Base-by-base conservation (phyloP, 1,140 invertebrate species). In the Drosophila erecta region DNA sequence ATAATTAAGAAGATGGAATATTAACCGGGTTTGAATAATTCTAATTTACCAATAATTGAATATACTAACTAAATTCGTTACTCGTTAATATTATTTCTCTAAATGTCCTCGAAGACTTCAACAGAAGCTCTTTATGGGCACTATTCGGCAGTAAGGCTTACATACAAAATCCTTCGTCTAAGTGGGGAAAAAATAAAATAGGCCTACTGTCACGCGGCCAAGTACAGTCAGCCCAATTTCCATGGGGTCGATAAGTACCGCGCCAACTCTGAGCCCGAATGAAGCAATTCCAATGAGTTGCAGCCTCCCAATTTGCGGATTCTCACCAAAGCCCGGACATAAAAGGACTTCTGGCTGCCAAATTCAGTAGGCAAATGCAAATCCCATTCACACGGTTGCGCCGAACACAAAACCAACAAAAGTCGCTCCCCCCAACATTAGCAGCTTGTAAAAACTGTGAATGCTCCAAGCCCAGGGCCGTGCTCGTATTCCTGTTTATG, bases 401-500 rank as follows among this genome's bases (percentile, higher is more conserved):
- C 5, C 24, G 33, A 62, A 12, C 20, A 46, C 11, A 44, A 40
- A 30, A 38, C 10, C 17, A 38, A 15, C 37, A 51, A 24, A 43
- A 55, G 55, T 20, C 65, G 49, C 53, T 58, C 30, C 30, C 62
- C 65, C 58, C 17, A 17, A 87, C 84, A 87, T 89, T 87, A 87
- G 76, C 84, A 89, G 76, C 71, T 79, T 83, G 75, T 86, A 81
- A 86, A 86, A 86, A 75, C 46, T 60, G 69, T 85, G 64, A 70
- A 76, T 57, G 64, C 57, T 56, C 50, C 15, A 17, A 64, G 71
- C 64, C 69, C 55, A 66, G 65, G 50, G 70, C 55, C 70, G 44
- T 67, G 35, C 55, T 54, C 37, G 61, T 24, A 55, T 38, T 66
- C 71, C 47, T 65, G 59, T 50, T 84, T 78, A 75, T 84, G 75